Evolutionary conservation across 2,797 vertebrate species (phyloP), one percentile per base, ranked within the genome.

Genomic region (Arvicola amphibius): DNA sequence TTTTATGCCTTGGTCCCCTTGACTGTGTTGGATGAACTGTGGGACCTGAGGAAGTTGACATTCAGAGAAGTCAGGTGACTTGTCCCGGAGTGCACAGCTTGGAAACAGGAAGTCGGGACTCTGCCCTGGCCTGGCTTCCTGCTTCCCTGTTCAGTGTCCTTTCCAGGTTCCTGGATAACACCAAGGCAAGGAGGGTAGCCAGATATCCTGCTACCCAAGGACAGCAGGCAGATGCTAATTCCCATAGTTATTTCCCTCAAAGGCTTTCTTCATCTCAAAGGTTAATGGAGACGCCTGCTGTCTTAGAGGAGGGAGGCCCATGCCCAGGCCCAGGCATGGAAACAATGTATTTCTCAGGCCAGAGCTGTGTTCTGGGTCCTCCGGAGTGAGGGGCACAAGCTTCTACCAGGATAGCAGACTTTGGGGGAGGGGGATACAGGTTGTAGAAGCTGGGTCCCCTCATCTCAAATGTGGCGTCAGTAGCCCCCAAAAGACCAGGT

Each of bases 281-380:
- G 21, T 17, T 5, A 0, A 9, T 4, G 29, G 46, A 32, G 32
- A 51, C n/a, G 29, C 11, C 73, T 2, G 0, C 76, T 53, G 4
- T 76, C 53, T 84, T 16, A 32, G 37, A 53, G 43, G 32, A 93
- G 46, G 46, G 21, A 14, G 4, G 5, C 34, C 46, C 14, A 85
- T 71, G 53, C 19, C 43, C 48, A 27, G 34, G 51, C n/a, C n/a
- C n/a, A n/a, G n/a, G n/a, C n/a, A 81, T 1, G 21, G 37, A 92
- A 34, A 43, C 19, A 48, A 48, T n/a, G 37, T 25, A 56, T 34
- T 34, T 56, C 63, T 56, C 14, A 59, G 16, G 34, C 40, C 40
- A 37, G 63, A 51, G 74, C 25, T 63, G 13, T 1, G 11, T 40
- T 37, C 32, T 51, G 69, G 85, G 79, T 37, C 40, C 29, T 21